Evolutionary conservation across 2,797 vertebrate species (phyloP).

Genomic region (Macroramphosus scolopax): DNA sequence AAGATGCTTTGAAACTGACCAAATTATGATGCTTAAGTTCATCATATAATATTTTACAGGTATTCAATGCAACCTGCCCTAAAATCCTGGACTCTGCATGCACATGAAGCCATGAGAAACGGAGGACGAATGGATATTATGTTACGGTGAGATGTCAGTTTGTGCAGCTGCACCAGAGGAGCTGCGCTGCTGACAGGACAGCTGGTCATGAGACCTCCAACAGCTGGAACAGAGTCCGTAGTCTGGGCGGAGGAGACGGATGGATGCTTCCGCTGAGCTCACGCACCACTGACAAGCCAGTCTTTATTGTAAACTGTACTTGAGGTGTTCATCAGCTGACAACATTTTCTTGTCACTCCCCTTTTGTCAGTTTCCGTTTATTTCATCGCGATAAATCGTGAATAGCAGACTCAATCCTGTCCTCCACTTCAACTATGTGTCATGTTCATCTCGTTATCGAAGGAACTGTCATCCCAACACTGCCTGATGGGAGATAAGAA

Average conservation of each 20-base stretch:
- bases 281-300: too few species aligned
- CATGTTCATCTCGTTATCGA: conserved; percentile 45
- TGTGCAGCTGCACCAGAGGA: conserved; percentile 6
- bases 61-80: too few species aligned
- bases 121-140: too few species aligned
- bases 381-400: conserved; percentile 15
- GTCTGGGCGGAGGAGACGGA: conserved; percentile 8
- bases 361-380: not conserved
- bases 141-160: not conserved
- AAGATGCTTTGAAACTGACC: too few species aligned
- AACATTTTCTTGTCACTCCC: conserved; percentile 3
- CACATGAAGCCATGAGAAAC: too few species aligned
- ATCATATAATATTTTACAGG: too few species aligned
- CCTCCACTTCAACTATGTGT: conserved; percentile 24
- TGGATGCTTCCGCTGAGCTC: conserved; percentile 15
- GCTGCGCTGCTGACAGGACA: conserved; percentile 19
- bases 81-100: too few species aligned
- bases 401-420: too few species aligned
- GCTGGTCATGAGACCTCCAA: conserved; percentile 15
- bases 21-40: too few species aligned
- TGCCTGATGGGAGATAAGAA: conserved; percentile 52
- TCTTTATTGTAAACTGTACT: conserved; percentile 7
- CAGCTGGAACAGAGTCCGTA: conserved; percentile 12
- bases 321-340: conserved; percentile 1
- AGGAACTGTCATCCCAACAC: conserved; percentile 30